Conservation (phyloP, 64 coral and sea anemone species). For the Porites lutea region DNA sequence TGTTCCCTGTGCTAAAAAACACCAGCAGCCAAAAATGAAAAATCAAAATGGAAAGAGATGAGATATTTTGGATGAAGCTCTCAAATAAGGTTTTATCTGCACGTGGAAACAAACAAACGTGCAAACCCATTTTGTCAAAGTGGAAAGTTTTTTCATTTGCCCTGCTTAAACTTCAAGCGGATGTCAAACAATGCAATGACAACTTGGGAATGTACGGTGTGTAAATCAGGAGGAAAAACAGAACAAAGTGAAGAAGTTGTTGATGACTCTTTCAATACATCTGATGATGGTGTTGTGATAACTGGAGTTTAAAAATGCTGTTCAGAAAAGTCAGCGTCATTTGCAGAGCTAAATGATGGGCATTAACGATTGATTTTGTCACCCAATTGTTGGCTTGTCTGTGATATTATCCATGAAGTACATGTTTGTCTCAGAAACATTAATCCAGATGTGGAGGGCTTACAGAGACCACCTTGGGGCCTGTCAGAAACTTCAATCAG, state of each 20-base stretch:
- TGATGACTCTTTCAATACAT: conserved; percentile 22
- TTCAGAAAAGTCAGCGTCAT: conserved; percentile 9
- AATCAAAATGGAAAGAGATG: background rate
- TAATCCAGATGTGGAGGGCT: conserved; percentile 30
- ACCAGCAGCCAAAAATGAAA: background rate
- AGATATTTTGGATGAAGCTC: conserved; percentile 37
- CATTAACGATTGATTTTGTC: conserved; percentile 54
- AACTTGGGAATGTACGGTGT: conserved; percentile 44
- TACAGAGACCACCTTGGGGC: conserved; percentile 31
- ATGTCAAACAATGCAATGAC: conserved; percentile 49
- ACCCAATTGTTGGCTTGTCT: conserved; percentile 65
- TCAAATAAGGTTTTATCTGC: background rate
- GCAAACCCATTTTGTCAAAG: background rate
- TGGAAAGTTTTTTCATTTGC: conserved; percentile 50
- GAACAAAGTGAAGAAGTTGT: background rate
- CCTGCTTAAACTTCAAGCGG: conserved; percentile 34
- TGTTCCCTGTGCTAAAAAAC: conserved; percentile 28
- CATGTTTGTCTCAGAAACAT: conserved; percentile 42
- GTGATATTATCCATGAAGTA: conserved; percentile 53
- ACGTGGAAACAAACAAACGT: background rate
- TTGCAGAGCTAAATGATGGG: conserved; percentile 20
- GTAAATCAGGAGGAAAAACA: conserved; percentile 7
- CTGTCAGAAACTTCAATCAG: conserved; percentile 13
- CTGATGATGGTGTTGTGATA: background rate
- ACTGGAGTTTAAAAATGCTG: conserved; percentile 8